Evolutionary conservation across 2,888 invertebrate genomes (phyloP).

Genomic region (Cheilosia vernalis): DNA sequence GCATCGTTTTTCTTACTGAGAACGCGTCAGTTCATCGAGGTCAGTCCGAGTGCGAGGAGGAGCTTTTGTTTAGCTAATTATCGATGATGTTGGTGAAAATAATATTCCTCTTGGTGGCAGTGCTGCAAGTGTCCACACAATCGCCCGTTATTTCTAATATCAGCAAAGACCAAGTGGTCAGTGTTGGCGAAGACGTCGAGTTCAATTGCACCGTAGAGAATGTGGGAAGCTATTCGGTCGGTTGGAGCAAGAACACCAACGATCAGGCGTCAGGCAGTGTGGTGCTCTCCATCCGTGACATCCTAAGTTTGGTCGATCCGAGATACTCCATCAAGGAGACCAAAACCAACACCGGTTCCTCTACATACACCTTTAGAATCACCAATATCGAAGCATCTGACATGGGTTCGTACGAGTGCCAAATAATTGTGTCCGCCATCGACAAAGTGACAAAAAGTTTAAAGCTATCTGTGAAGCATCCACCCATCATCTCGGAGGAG

Average conservation of each 20-base stretch:
- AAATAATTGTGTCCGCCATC: conserved; percentile 81
- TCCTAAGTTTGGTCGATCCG: conserved; percentile 80
- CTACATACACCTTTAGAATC: conserved; percentile 81
- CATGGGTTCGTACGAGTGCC: conserved; percentile 82
- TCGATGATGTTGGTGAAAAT: conserved; percentile 57
- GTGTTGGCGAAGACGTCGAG: conserved; percentile 81
- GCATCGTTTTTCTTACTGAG: conserved; percentile 36
- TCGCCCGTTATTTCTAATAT: conserved; percentile 80
- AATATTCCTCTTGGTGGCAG: conserved; percentile 53
- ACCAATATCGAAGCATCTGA: conserved; percentile 81
- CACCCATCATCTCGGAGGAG: conserved; percentile 80
- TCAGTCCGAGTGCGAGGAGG: conserved; percentile 49
- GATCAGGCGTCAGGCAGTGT: conserved; percentile 79
- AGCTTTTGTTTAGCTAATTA: conserved; percentile 50
- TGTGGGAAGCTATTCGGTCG: conserved; percentile 80
- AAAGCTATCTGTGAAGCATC: conserved; percentile 81
- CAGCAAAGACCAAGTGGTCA: conserved; percentile 80
- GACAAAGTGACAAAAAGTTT: conserved; percentile 80
- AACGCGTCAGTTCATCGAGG: conserved; percentile 61
- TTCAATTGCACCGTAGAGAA: conserved; percentile 82
- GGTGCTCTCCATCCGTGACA: conserved; percentile 80
- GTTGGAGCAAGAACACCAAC: conserved; percentile 81
- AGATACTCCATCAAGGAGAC: conserved; percentile 80
- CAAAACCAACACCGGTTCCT: conserved; percentile 78
- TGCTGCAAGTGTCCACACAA: conserved; percentile 61